Base-by-base conservation (phyloP, 2,888 invertebrate species). In the Cinara cedri region DNA sequence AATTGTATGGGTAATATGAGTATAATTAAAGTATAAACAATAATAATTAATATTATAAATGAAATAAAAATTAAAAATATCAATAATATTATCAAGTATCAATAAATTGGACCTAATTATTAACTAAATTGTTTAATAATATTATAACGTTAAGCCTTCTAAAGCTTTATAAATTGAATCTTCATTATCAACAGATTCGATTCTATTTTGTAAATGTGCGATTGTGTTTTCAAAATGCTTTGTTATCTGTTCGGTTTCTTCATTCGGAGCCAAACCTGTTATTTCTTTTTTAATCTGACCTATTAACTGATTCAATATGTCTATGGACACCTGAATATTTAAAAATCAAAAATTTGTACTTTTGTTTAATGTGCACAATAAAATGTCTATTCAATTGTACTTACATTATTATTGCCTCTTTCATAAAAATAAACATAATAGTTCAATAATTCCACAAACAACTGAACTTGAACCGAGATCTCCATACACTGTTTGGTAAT, bases 401-500 rank as follows among this genome's bases (percentile, higher is more conserved):
- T 83, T 84, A 90, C 91, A 55, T 76, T 88, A 80, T 88, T 88
- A 86, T 95, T 94, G 81, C 95, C 95, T 82, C 96, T 91, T 85
- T 97, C 96, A 84, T 93, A 92, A 86, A 97, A 96, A 86, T 95
- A 93, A 72, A 97, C 91, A 87, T 98, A 97, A 83, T 96, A 91
- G 85, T 97, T 97, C 74, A 99, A 88, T 82, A 99, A 89, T 86
- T 98, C 98, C 6, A 97, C 95, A 85, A 96, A 93, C 57, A 99
- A 89, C 85, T 98, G 98, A 26, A 97, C 95, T 88, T 98, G 98
- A 9, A 98, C 97, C 3, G 94, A 93, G 21, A 92, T 91, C 87
- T 99, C 99, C 94, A 99, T 95, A 85, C 98, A 98, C 85, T 99
- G 98, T 83, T 94, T 95, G 0, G 97, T 96, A 81, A 98, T 97